phyloP scores from a whole-genome alignment of 1,140 invertebrate species.

The Reticulitermes speratus region DNA sequence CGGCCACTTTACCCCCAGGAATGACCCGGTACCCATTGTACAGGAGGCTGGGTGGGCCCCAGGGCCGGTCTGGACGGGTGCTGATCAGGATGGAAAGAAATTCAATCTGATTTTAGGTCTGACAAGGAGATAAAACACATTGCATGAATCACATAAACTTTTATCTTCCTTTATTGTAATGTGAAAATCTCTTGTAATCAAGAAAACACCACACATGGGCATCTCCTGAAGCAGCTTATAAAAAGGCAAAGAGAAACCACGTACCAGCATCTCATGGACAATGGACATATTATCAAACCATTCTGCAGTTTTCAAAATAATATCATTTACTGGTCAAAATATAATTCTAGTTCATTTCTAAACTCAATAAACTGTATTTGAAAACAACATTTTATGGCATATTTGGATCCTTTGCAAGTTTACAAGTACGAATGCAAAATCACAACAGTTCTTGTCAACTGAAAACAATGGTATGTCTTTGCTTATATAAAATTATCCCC shows the following conservation, averaged over 20 bases:
- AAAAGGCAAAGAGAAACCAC: constrained; percentile 36
- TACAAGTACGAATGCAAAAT: neutral
- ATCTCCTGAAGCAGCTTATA: constrained; percentile 35
- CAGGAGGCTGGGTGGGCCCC: too few species aligned
- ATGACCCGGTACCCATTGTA: too few species aligned
- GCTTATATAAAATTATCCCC: constrained; percentile 36
- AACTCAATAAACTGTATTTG: constrained; percentile 25
- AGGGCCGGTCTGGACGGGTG: too few species aligned
- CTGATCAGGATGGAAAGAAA: too few species aligned
- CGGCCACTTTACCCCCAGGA: too few species aligned
- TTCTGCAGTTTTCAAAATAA: constrained; percentile 27
- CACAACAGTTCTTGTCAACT: constrained; percentile 32
- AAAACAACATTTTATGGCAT: neutral
- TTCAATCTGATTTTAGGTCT: too few species aligned
- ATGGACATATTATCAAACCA: neutral
- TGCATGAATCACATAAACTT: neutral
- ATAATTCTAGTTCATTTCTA: neutral
- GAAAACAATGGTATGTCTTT: constrained; percentile 33
- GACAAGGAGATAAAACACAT: too few species aligned
- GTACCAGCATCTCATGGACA: constrained; percentile 30
- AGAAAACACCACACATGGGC: constrained; percentile 26
- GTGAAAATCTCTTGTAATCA: constrained; percentile 34
- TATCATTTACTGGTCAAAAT: constrained; percentile 19
- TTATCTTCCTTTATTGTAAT: constrained; percentile 35
- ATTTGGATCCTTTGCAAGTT: neutral